A percentile compares a stretch with the other conserved stretches of the same genome.
Evolutionary conservation across 2,888 invertebrate genomes (phyloP).

Genomic region (Synanthedon tipuliformis): DNA sequence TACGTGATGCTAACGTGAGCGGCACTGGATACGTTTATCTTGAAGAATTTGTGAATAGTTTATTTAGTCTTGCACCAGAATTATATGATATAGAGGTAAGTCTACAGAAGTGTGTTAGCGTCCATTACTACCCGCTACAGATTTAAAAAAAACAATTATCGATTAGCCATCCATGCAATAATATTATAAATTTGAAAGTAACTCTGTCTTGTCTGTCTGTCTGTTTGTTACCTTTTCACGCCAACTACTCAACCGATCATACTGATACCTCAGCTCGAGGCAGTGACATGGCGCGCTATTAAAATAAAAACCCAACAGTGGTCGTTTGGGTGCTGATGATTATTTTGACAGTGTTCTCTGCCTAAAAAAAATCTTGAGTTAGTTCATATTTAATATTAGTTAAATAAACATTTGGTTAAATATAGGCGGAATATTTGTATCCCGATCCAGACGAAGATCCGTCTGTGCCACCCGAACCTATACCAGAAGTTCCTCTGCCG

Average conservation of each 20-base stretch:
- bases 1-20: slow-evolving; percentile 46
- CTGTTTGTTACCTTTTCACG: too few relatives aligned
- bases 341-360: neutral
- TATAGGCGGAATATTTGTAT: slow-evolving; percentile 42
- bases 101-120: too few relatives aligned
- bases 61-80: slow-evolving; percentile 48
- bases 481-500: slow-evolving; percentile 12
- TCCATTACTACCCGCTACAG: too few relatives aligned
- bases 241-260: too few relatives aligned
- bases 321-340: too few relatives aligned
- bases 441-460: slow-evolving; percentile 52
- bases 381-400: neutral
- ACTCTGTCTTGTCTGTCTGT: too few relatives aligned
- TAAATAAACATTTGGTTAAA: slow-evolving; percentile 2
- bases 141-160: too few relatives aligned
- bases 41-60: slow-evolving; percentile 41
- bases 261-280: too few relatives aligned
- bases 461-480: slow-evolving; percentile 35
- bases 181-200: too few relatives aligned
- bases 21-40: slow-evolving; percentile 51
- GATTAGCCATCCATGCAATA: too few relatives aligned
- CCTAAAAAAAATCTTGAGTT: neutral
- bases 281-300: too few relatives aligned
- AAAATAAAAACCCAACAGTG: too few relatives aligned
- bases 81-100: slow-evolving; percentile 38